Percentiles rank a stretch among this genome's conserved stretches.
Evolutionary conservation across 92 coral and sea anemone species (phyloP).

Genomic region (Heteractis magnifica): DNA sequence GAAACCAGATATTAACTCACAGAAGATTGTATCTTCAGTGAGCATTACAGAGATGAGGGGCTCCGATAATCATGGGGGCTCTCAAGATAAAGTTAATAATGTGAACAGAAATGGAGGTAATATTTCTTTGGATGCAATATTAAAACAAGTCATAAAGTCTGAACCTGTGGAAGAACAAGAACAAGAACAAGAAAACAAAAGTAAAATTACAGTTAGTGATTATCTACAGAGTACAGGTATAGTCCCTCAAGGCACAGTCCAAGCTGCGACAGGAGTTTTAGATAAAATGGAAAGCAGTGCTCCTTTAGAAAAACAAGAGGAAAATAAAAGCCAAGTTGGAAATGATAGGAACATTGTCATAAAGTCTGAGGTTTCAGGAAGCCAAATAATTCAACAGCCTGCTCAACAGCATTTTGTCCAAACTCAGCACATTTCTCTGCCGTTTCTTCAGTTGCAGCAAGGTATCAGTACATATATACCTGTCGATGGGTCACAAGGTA

Average conservation of each 20-base stretch:
- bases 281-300: background rate
- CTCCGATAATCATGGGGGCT: background rate
- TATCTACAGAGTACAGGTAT: constrained; percentile 18
- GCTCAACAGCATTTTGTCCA: constrained; percentile 22
- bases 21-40: background rate
- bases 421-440: constrained; percentile 18
- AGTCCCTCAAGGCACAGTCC: background rate
- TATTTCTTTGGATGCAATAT: constrained; percentile 12
- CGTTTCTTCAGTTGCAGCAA: constrained; percentile 15
- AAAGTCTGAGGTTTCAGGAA: background rate
- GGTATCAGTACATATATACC: constrained; percentile 36
- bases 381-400: constrained; percentile 23
- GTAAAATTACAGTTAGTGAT: constrained; percentile 22
- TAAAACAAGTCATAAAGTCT: constrained; percentile 3
- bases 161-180: constrained; percentile 4
- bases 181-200: background rate
- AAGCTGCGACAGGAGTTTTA: background rate
- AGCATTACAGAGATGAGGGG: background rate
- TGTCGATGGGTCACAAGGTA: constrained; percentile 30
- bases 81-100: background rate
- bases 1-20: constrained; percentile 16
- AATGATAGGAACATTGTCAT: background rate
- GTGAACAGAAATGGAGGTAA: constrained; percentile 5
- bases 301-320: background rate
- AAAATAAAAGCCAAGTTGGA: background rate